Evolutionary conservation across 2,113 vertebrate species (phyloP).

Genomic region (Vulpes ferrilata): DNA sequence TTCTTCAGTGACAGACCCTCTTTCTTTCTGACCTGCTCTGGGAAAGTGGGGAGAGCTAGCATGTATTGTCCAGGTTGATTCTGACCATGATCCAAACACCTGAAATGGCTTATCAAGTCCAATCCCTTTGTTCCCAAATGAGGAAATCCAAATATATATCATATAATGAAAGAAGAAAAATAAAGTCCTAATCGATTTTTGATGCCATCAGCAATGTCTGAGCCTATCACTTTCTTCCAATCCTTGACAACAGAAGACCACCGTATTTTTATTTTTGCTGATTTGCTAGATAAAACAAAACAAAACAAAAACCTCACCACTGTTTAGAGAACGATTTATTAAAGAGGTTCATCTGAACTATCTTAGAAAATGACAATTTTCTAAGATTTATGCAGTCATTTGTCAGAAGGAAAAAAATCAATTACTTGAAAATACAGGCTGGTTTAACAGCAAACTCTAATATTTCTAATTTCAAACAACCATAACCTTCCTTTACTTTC

Average conservation of each 20-base stretch:
- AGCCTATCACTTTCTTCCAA: constrained; percentile 36
- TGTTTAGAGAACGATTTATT: constrained; percentile 56
- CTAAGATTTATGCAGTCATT: neutral
- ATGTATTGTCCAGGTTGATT: neutral
- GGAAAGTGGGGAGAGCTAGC: neutral
- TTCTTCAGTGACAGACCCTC: neutral
- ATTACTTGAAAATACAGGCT: constrained; percentile 54
- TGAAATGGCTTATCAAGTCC: neutral
- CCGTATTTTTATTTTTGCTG: constrained; percentile 55
- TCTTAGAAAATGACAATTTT: neutral
- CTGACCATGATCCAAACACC: neutral
- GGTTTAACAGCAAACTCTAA: constrained; percentile 48
- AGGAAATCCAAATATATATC: neutral
- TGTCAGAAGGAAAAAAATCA: constrained; percentile 40
- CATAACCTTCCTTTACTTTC: neutral
- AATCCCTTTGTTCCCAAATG: neutral
- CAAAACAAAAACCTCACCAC: neutral
- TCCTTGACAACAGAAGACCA: neutral
- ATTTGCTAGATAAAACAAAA: constrained; percentile 37
- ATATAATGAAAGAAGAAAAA: neutral
- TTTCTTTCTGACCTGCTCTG: neutral
- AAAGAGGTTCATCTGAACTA: constrained; percentile 45
- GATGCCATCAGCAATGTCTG: constrained; percentile 14
- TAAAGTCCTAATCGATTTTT: neutral
- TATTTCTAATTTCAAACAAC: neutral